Percentiles rank a stretch among this genome's conserved stretches.
These are phyloP conservation scores for Aldabrachelys gigantea DNA, from an alignment of 2,113 vertebrate species.

Conservation along the genomic window DNA sequence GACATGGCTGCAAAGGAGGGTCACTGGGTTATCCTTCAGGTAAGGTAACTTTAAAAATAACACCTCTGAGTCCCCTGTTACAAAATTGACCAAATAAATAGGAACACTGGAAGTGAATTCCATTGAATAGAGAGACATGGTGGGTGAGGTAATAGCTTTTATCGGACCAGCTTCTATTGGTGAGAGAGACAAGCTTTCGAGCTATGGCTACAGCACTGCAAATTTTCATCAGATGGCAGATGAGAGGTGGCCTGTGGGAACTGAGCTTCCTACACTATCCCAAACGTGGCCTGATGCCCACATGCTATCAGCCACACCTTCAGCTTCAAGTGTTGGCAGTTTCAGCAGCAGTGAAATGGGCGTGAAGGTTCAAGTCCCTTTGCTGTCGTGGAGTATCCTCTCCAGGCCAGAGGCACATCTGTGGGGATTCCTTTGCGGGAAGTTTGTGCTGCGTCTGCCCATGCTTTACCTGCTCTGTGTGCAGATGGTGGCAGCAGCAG, in stretches of 20 bases:
- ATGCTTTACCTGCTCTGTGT: neutral
- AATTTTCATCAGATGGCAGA: neutral
- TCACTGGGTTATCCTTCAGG: conserved; percentile 98
- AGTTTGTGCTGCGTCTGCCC: neutral
- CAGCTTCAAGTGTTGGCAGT: neutral
- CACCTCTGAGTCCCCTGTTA: neutral
- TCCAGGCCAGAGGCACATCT: neutral
- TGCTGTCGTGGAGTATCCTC: neutral
- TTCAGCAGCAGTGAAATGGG: neutral
- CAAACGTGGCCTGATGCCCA: neutral
- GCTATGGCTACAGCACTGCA: neutral
- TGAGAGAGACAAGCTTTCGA: too few species aligned
- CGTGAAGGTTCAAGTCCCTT: neutral
- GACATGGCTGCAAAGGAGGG: conserved; percentile 88
- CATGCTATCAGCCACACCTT: neutral
- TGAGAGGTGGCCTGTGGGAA: neutral
- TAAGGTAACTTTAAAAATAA: neutral
- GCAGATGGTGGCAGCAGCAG: neutral
- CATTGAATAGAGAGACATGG: neutral
- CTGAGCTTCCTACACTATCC: neutral
- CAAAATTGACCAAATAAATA: fast-evolving
- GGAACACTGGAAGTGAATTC: neutral
- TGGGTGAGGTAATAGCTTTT: neutral
- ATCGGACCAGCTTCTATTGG: too few species aligned
- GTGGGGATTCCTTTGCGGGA: neutral